These are phyloP conservation scores for Ochlodes sylvanus DNA, from an alignment of 2,888 invertebrate species.

Conservation along the genomic window DNA sequence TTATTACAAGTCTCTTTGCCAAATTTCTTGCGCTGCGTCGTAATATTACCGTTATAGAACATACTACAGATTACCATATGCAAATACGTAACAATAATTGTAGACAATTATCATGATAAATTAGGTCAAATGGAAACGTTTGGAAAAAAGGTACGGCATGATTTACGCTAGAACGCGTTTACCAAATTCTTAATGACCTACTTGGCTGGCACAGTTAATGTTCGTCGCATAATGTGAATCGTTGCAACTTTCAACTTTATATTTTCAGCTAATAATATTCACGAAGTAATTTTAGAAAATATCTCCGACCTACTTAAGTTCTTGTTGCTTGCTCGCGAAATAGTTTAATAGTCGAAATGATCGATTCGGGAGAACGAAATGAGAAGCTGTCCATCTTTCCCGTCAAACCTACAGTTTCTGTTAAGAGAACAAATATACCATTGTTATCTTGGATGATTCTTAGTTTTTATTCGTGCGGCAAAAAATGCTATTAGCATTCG, in stretches of 20 bases:
- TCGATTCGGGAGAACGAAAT: neutral
- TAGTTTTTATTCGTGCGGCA: neutral
- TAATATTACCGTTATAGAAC: too few species aligned
- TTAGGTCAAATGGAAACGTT: constrained; percentile 36
- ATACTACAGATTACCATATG: too few species aligned
- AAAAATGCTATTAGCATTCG: constrained; percentile 4
- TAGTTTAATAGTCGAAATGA: constrained; percentile 7
- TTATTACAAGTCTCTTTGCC: too few species aligned
- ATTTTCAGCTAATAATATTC: constrained; percentile 35
- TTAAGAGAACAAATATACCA: neutral
- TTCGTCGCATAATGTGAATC: constrained; percentile 38
- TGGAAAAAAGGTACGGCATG: constrained; percentile 29
- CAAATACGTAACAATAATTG: neutral
- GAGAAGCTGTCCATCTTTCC: neutral
- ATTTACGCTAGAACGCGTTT: constrained; percentile 34
- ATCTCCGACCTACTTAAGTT: constrained; percentile 2
- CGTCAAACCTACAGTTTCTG: neutral
- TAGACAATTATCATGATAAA: constrained; percentile 24
- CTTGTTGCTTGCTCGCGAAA: neutral
- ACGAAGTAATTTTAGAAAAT: constrained; percentile 18
- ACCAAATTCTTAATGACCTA: constrained; percentile 38
- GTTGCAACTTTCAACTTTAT: constrained; percentile 33
- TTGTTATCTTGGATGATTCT: constrained; percentile 3
- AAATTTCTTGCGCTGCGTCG: too few species aligned
- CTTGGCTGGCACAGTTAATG: constrained; percentile 38